These are phyloP conservation scores for Nycteola revayana DNA, from an alignment of 2,888 invertebrate species.

Conservation along the genomic window DNA sequence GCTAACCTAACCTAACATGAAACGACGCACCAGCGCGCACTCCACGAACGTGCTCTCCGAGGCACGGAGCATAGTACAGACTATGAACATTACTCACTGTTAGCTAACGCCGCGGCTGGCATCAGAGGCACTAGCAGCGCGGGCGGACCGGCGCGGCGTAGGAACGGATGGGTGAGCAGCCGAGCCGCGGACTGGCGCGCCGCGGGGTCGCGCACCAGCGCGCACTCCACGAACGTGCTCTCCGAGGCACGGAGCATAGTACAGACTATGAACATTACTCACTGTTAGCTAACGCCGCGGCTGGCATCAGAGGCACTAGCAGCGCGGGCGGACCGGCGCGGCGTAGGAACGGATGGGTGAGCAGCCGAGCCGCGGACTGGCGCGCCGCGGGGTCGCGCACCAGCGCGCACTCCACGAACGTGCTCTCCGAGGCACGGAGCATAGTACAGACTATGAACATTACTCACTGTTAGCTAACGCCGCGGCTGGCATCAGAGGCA, in stretches of 20 bases:
- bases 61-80: background rate
- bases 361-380: conserved; percentile 65
- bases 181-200: background rate
- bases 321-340: conserved; percentile 96
- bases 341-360: conserved; percentile 96
- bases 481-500: conserved; percentile 93
- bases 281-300: conserved; percentile 84
- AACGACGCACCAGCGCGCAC: background rate
- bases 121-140: conserved; percentile 95
- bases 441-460: too few relatives aligned
- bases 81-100: too few relatives aligned
- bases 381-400: background rate
- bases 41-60: background rate
- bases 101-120: conserved; percentile 85
- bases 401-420: background rate
- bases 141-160: background rate
- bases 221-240: conserved; percentile 96
- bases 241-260: too few relatives aligned
- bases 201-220: conserved; percentile 96
- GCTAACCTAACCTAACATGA: too few relatives aligned
- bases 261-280: too few relatives aligned
- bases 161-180: background rate
- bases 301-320: conserved; percentile 93
- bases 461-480: conserved; percentile 75
- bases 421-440: too few relatives aligned